These are phyloP conservation scores for Siniperca undulata DNA, from an alignment of 2,797 vertebrate species.

Conservation along the genomic window DNA sequence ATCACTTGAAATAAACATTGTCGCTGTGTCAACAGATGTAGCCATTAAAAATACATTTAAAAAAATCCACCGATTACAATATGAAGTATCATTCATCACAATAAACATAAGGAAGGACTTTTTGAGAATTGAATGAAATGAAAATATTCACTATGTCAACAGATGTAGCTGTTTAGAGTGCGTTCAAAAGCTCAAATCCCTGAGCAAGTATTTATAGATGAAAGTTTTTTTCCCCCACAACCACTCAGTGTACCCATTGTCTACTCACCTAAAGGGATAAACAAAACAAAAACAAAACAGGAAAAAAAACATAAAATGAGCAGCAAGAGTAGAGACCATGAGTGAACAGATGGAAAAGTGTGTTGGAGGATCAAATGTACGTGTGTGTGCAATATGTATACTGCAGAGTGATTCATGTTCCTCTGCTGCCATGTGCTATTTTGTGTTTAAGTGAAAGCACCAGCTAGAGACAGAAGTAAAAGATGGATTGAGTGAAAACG, in stretches of 20 bases:
- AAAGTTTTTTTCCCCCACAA: constrained; percentile 57
- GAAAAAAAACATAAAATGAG: constrained; percentile 49
- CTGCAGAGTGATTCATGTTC: constrained; percentile 60
- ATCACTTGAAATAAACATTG: constrained; percentile 81
- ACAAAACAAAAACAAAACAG: constrained; percentile 58
- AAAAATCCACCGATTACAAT: constrained; percentile 77
- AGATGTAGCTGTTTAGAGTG: constrained; percentile 71
- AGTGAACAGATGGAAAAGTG: constrained; percentile 76
- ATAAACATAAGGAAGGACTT: constrained; percentile 71
- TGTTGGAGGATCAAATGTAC: constrained; percentile 55
- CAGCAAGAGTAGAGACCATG: constrained; percentile 35
- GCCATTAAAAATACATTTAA: constrained; percentile 82
- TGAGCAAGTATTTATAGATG: constrained; percentile 76
- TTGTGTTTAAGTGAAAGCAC: constrained; percentile 43
- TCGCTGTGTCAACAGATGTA: constrained; percentile 82
- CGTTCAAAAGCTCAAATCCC: constrained; percentile 74
- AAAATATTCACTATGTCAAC: constrained; percentile 70
- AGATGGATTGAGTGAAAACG: constrained; percentile 24
- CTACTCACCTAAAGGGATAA: constrained; percentile 65
- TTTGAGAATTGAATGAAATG: constrained; percentile 68
- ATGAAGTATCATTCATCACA: constrained; percentile 74
- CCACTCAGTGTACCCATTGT: constrained; percentile 56
- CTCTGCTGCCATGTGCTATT: constrained; percentile 61
- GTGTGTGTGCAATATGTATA: constrained; percentile 50
- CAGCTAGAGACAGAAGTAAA: constrained; percentile 40